Evolutionary conservation across 2,888 invertebrate genomes (phyloP), one percentile per base, ranked within the genome.

Genomic region (Ormyrus labotus): DNA sequence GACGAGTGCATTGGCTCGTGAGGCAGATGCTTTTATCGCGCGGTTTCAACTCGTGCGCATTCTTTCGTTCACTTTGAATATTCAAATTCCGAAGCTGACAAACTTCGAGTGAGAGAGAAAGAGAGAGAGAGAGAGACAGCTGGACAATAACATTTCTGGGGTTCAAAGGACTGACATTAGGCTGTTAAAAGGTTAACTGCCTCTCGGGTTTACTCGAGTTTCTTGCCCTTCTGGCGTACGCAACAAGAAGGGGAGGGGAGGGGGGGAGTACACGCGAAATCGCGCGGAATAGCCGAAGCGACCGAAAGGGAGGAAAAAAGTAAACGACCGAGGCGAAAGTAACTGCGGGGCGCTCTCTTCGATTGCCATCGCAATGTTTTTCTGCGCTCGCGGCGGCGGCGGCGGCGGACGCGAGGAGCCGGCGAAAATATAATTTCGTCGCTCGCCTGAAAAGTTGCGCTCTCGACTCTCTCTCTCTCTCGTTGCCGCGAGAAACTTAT

Each of bases 201-300:
- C 13, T 55, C 53, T 19, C 64, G 57, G 65, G 68, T 80, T 69
- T 70, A 83, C 78, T 81, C 67, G 80, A 80, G 84, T 78, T 82
- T 79, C 68, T 83, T 81, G 78, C 75, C 78, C 79, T 67, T 72
- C 34, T 19, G 67, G 61, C 73, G 51, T 72, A 72, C 70, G 79
- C 69, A 61, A 68, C 64, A 19, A 19, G 50, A 19, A 6, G 51
- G 34, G n/a, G 50, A 10, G 48, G 10, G 11, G 51, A 47, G 51
- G 51, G 45, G 53, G 19, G 19, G 19, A 19, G 19, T 1, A 19
- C 19, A 51, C 5, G n/a, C 34, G 63, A 53, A 58, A 69, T 61
- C 50, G 45, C 63, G 13, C 51, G 34, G n/a, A 68, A 47, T 67
- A 51, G 13, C 13, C 13, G 7, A 8, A 13, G 69, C 34, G 11